A percentile compares a stretch with the other conserved stretches of the same genome.
Conservation (phyloP, 2,888 invertebrate species). For the Thymelicus acteon region DNA sequence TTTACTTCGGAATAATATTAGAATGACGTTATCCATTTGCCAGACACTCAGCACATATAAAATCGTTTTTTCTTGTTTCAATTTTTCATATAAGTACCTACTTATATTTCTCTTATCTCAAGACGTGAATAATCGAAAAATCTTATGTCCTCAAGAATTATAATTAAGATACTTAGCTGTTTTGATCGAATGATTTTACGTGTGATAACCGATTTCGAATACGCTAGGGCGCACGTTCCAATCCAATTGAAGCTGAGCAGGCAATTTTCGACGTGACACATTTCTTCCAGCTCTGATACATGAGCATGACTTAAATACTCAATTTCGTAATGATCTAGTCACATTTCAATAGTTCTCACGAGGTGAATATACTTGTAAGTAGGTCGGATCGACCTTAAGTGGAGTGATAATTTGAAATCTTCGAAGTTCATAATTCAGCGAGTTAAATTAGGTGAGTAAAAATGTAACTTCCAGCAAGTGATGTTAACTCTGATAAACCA, state of each 20-base stretch:
- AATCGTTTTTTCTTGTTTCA: too few relatives aligned
- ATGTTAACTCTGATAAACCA: too few relatives aligned
- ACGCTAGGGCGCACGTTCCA: constrained; percentile 23
- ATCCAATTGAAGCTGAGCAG: constrained; percentile 20
- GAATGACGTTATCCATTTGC: too few relatives aligned
- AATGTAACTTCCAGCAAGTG: too few relatives aligned
- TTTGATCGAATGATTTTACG: constrained; percentile 20
- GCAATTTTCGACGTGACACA: constrained; percentile 35
- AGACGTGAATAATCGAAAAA: constrained; percentile 29
- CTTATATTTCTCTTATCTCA: not conserved
- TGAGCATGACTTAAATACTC: constrained; percentile 26
- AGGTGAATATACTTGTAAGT: constrained; percentile 19
- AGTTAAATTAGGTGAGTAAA: constrained; percentile 15
- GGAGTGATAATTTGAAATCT: constrained; percentile 10
- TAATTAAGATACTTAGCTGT: constrained; percentile 6
- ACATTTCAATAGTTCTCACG: constrained; percentile 24
- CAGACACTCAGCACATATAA: too few relatives aligned
- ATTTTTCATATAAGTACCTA: too few relatives aligned
- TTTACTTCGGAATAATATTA: too few relatives aligned
- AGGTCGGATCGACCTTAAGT: constrained; percentile 7
- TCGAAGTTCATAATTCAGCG: constrained; percentile 8
- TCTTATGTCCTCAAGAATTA: constrained; percentile 18
- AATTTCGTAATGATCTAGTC: constrained; percentile 19
- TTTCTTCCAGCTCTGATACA: constrained; percentile 25
- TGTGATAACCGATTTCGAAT: constrained; percentile 21